Conservation (phyloP, 2,888 invertebrate species). For the Mactromeris polynyma region DNA sequence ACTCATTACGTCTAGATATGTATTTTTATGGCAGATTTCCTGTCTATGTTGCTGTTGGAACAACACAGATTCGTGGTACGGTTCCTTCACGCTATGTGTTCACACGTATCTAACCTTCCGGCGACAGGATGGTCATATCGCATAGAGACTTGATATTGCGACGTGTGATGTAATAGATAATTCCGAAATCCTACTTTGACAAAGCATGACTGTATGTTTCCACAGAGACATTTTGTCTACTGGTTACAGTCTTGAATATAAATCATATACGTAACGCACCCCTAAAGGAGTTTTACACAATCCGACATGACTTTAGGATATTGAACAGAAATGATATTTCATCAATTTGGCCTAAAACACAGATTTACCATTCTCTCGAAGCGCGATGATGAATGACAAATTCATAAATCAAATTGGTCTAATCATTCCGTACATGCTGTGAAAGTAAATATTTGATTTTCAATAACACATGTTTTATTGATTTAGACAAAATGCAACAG, state of each 20-base stretch:
- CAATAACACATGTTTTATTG: no score
- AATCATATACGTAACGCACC: not conserved
- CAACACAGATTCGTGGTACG: not conserved
- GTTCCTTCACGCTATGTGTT: not conserved
- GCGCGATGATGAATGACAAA: no score
- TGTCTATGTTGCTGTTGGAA: not conserved
- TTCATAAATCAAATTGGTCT: no score
- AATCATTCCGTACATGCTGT: no score
- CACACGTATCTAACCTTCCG: not conserved
- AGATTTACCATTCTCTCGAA: no score
- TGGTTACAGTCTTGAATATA: not conserved
- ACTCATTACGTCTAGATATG: not conserved
- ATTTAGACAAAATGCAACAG: no score
- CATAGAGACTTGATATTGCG: not conserved
- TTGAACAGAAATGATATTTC: not conserved
- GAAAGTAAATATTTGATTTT: no score
- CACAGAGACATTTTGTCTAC: not conserved
- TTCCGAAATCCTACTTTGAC: not conserved
- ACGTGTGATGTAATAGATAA: not conserved
- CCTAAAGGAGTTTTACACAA: not conserved
- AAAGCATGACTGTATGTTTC: not conserved
- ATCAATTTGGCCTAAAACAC: not conserved
- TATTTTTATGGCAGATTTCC: not conserved
- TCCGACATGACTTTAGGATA: not conserved
- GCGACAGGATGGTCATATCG: not conserved